Evolutionary conservation across 2,113 vertebrate species (phyloP).

Genomic region (Esox niger): DNA sequence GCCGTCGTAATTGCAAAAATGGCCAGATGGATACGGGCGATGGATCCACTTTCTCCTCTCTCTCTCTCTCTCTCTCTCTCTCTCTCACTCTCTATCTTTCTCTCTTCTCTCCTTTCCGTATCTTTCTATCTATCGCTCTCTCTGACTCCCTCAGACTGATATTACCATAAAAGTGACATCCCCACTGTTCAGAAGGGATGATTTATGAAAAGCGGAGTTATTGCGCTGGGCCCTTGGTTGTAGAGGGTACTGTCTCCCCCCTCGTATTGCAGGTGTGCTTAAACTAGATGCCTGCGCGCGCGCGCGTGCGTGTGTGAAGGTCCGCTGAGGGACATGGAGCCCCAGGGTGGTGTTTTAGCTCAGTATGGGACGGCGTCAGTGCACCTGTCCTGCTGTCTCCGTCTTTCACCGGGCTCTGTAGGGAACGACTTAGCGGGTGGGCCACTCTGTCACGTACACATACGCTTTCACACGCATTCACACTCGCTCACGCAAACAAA

Average conservation of each 20-base stretch:
- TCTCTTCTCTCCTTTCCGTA: not conserved
- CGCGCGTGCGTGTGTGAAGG: constrained; percentile 38
- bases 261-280: not conserved
- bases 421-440: constrained; percentile 51
- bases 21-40: constrained; percentile 48
- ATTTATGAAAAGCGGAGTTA: constrained; percentile 54
- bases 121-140: too few relatives aligned
- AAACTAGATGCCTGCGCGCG: not conserved
- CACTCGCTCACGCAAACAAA: too few relatives aligned
- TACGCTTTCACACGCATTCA: constrained; percentile 11
- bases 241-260: constrained; percentile 15
- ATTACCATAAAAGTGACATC: constrained; percentile 30
- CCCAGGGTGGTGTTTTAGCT: constrained; percentile 49
- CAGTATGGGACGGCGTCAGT: constrained; percentile 25
- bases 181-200: constrained; percentile 35
- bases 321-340: constrained; percentile 54
- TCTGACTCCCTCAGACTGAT: not conserved
- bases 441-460: constrained; percentile 14
- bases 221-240: constrained; percentile 54
- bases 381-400: constrained; percentile 39
- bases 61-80: constrained; percentile 22
- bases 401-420: constrained; percentile 39
- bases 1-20: constrained; percentile 59
- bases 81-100: constrained; percentile 6
- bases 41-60: constrained; percentile 6